Base-by-base conservation (phyloP, 2,797 vertebrate genomes). In the Hemibagrus guttatus region DNA sequence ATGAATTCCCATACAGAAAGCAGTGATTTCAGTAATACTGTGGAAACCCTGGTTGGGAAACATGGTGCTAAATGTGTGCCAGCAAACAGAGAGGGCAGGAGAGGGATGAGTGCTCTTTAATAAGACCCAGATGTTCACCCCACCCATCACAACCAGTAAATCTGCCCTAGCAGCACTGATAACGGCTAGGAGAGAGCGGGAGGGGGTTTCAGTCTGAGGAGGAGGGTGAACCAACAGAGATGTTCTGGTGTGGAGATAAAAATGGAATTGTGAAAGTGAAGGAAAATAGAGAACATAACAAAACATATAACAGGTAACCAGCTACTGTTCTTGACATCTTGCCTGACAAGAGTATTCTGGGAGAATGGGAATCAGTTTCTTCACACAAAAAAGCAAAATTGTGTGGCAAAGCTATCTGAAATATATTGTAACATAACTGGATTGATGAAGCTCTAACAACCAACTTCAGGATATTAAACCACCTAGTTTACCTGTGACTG, bases 81-180 rank as follows among this genome's bases (percentile, higher is more conserved):
- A 91, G 64, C 69, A 87, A 90, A 74, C 63, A 88, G 78, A 78
- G 82, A 85, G 83, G 83, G 88, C 91, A 91, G 90, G 92, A 92
- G 87, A 91, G 91, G 91, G 91, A 93, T 93, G 92, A 92, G 91
- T 94, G 91, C 90, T 88, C 90, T 91, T 91, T 95, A 96, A 96
- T 94, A 92, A 92, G 89, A 93, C 94, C 95, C 96, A 96, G 96
- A 96, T 96, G 96, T 96, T 94, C 91, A 93, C 93, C 93, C 93
- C 94, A 94, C 94, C 94, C 94, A 93, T 91, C 93, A 90, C 92
- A 78, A 91, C 94, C 92, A 93, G 94, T 95, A 95, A 95, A 96
- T 95, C 94, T 91, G 92, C 90, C 86, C 90, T 95, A 92, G 93
- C 93, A 94, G 94, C 89, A 86, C 94, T 95, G 95, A 95, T 96